Percentiles rank a stretch among this genome's conserved stretches.
phyloP scores from a whole-genome alignment of 1,140 invertebrate species.

The Leptonema lineaticorne region DNA sequence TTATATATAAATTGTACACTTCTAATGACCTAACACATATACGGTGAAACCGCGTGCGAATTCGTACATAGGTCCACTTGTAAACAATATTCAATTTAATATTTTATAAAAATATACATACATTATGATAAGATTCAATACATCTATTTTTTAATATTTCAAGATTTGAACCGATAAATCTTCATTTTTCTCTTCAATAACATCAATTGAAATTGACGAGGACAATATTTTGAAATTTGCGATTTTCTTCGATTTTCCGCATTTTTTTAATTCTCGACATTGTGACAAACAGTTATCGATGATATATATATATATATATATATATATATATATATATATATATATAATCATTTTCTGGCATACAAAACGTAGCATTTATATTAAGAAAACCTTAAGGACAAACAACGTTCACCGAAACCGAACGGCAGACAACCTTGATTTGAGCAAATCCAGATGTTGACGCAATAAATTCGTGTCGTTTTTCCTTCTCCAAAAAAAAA shows the following conservation, averaged over 20 bases:
- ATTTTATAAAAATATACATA: too few species aligned
- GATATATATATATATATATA: too few species aligned
- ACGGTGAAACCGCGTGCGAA: too few species aligned
- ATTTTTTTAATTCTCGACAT: neutral
- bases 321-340: too few species aligned
- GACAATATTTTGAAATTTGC: neutral
- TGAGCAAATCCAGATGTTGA: slow-evolving; percentile 1
- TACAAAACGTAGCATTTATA: neutral
- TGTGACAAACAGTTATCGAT: neutral
- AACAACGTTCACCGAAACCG: neutral
- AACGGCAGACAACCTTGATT: neutral
- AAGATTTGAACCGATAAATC: slow-evolving; percentile 3
- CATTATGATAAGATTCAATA: neutral
- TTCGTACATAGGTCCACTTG: too few species aligned
- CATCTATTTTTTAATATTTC: neutral
- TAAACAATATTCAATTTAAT: too few species aligned
- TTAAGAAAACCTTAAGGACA: neutral
- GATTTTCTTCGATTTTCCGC: neutral
- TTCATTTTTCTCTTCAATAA: neutral
- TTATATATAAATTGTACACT: too few species aligned
- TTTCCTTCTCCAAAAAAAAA: too few species aligned
- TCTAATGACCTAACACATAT: too few species aligned
- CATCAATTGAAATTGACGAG: neutral
- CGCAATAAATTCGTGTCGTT: neutral
- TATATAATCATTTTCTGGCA: too few species aligned